Evolutionary conservation across 2,113 vertebrate species (phyloP).

Genomic region (Motacilla alba): DNA sequence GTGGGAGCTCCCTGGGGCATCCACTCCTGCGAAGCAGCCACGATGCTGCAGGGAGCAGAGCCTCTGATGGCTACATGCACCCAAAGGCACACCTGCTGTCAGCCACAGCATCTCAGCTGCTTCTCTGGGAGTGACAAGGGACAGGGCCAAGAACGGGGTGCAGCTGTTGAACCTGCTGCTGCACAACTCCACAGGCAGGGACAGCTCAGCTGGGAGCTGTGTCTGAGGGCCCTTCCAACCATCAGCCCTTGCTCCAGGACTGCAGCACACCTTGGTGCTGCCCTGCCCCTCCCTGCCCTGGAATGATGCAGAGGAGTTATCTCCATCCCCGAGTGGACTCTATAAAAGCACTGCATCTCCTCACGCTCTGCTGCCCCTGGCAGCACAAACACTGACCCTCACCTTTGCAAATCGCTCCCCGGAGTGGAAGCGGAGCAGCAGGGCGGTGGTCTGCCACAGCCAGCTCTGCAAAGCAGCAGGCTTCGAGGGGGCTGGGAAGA

Average conservation of each 20-base stretch:
- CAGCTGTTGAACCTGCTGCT: not conserved
- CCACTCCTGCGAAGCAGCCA: not conserved
- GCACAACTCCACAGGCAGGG: not conserved
- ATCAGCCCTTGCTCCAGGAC: not conserved
- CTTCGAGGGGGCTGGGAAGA: not conserved
- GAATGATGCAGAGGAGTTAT: not conserved
- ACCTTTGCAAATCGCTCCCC: not conserved
- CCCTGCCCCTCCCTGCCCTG: not conserved
- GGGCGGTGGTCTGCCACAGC: not conserved
- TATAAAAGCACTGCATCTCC: not conserved
- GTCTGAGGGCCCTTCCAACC: not conserved
- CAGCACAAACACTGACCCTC: not conserved
- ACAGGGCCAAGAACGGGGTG: not conserved
- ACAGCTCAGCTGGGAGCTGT: not conserved
- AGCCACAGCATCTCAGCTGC: not conserved
- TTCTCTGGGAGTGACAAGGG: not conserved
- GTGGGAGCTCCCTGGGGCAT: not conserved
- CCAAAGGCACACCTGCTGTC: not conserved
- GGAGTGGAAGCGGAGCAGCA: not conserved
- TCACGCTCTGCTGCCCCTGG: not conserved
- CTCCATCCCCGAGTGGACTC: not conserved
- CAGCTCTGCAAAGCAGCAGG: not conserved
- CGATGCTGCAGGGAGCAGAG: not conserved
- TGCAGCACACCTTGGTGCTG: not conserved
- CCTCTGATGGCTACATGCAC: not conserved